phyloP scores from a whole-genome alignment of 2,888 invertebrate species.

The Serrognathus titanus region DNA sequence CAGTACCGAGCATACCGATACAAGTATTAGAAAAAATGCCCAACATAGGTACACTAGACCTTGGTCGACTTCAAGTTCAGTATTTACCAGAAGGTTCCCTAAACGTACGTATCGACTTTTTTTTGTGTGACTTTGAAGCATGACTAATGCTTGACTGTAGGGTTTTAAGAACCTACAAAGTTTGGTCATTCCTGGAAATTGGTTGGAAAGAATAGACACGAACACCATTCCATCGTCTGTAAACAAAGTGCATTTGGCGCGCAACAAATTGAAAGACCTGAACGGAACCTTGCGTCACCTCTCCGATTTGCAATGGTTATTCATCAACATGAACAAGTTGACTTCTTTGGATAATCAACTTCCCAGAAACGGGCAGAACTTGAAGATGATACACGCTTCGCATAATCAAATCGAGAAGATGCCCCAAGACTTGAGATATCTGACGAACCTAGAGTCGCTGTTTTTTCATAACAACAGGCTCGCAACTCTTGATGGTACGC shows the following conservation, averaged over 20 bases:
- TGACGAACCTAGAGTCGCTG: slow-evolving; percentile 66
- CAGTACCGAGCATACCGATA: slow-evolving; percentile 70
- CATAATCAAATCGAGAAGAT: slow-evolving; percentile 68
- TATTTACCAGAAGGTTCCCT: slow-evolving; percentile 73
- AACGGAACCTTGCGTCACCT: slow-evolving; percentile 77
- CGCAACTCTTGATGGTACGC: slow-evolving; percentile 65
- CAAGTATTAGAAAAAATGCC: slow-evolving; percentile 73
- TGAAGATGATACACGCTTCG: slow-evolving; percentile 69
- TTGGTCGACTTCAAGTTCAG: slow-evolving; percentile 76
- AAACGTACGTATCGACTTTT: slow-evolving; percentile 64
- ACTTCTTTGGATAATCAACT: slow-evolving; percentile 72
- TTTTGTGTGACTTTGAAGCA: too few species aligned
- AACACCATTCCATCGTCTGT: slow-evolving; percentile 68
- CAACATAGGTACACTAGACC: slow-evolving; percentile 73
- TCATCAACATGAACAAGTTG: slow-evolving; percentile 74
- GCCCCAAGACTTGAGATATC: slow-evolving; percentile 68
- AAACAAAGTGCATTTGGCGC: slow-evolving; percentile 69
- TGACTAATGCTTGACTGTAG: slow-evolving; percentile 49
- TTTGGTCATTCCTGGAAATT: slow-evolving; percentile 72
- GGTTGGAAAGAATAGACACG: slow-evolving; percentile 68
- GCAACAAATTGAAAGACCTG: slow-evolving; percentile 67
- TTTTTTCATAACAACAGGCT: slow-evolving; percentile 73
- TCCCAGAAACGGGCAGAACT: slow-evolving; percentile 63
- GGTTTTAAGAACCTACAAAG: slow-evolving; percentile 61
- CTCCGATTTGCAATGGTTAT: slow-evolving; percentile 71